phyloP scores from a whole-genome alignment of 2,797 vertebrate species.

The Spea hammondii region DNA sequence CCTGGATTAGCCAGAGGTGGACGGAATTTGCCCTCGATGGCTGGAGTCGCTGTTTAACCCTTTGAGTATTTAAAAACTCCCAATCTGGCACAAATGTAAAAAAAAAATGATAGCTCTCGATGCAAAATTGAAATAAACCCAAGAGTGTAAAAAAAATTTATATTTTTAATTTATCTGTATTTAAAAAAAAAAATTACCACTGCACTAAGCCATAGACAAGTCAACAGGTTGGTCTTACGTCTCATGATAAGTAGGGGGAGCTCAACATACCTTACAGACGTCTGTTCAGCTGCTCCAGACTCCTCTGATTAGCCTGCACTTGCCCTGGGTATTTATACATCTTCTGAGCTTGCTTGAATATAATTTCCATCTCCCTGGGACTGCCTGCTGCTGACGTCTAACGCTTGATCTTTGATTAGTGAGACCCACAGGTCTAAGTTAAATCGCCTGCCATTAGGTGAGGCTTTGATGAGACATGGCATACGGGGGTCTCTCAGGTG shows the following conservation, averaged over 20 bases:
- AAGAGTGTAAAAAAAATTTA: no score
- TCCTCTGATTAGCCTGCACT: not conserved
- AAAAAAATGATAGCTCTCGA: not conserved
- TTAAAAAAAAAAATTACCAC: no score
- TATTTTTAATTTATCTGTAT: no score
- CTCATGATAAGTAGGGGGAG: not conserved
- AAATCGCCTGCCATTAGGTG: conserved; percentile 13
- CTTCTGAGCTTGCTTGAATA: conserved; percentile 11
- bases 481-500: not conserved
- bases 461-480: not conserved
- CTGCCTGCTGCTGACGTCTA: conserved; percentile 48
- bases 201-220: no score
- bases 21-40: not conserved
- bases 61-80: not conserved
- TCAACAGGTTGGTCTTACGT: no score
- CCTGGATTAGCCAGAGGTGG: not conserved
- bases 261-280: conserved; percentile 29
- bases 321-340: conserved; percentile 47
- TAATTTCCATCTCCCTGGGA: not conserved
- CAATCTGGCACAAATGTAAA: not conserved
- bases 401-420: not conserved
- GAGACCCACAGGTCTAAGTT: not conserved
- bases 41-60: not conserved
- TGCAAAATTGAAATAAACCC: no score
- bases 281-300: not conserved